Conservation (phyloP, 2,113 vertebrate genomes). For the Neogobius melanostomus region DNA sequence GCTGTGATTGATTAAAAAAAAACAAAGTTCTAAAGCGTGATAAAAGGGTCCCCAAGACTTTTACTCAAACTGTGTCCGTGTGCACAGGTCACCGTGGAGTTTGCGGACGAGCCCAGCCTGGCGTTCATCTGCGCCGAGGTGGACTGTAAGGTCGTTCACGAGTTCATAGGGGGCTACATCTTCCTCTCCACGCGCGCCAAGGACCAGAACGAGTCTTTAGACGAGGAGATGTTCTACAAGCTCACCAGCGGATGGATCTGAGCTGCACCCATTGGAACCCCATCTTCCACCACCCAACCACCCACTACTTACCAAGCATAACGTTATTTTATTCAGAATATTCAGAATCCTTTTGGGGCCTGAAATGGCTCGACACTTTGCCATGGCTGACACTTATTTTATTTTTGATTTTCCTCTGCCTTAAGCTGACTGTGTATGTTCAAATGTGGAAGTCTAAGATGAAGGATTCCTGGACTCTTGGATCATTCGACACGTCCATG, state of each 20-base stretch:
- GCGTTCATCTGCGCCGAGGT: conserved; percentile 95
- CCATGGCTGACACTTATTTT: conserved; percentile 47
- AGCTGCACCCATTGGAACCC: conserved; percentile 42
- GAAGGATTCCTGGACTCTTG: conserved; percentile 21
- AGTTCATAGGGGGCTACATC: conserved; percentile 98
- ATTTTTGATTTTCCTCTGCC: conserved; percentile 38
- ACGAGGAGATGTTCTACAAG: conserved; percentile 99
- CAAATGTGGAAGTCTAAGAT: conserved; percentile 39
- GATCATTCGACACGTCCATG: conserved; percentile 39
- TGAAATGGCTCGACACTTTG: conserved; percentile 55
- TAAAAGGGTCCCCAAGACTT: neutral
- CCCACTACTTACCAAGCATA: conserved; percentile 25
- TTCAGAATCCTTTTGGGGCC: conserved; percentile 48
- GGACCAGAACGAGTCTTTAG: conserved; percentile 98
- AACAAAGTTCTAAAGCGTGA: too few relatives aligned
- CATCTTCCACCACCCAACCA: neutral
- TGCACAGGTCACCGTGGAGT: conserved; percentile 93
- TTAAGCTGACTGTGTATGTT: conserved; percentile 43
- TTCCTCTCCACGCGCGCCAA: conserved; percentile 96
- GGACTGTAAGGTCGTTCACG: conserved; percentile 98
- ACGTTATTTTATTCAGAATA: conserved; percentile 52
- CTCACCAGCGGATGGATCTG: conserved; percentile 98
- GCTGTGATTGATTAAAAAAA: too few relatives aligned
- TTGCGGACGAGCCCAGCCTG: conserved; percentile 91
- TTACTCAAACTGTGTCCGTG: neutral